Evolutionary conservation across 2,113 vertebrate genomes (phyloP), one percentile per base, ranked within the genome.

Genomic region (Dicerorhinus sumatrensis): DNA sequence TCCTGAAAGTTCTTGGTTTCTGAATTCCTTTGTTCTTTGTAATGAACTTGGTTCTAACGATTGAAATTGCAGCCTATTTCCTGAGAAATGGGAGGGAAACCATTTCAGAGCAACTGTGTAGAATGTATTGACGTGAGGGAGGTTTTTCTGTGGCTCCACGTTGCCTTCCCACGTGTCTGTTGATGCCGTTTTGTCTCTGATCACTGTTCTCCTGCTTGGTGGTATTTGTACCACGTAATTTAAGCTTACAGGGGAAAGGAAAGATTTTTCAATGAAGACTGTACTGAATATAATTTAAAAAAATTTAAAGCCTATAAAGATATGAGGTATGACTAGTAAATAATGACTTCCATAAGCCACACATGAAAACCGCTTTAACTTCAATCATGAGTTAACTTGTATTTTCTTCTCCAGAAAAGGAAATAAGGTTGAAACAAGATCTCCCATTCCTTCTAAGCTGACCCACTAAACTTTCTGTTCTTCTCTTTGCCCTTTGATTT

Each of bases 401-500:
- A 33, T 80, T 91, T 94, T 51, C 23, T 89, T 91, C 73, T 94
- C 63, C 63, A 84, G 70, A 84, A 89, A 90, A 54, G 76, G 63
- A 96, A 83, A 48, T 27, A 21, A 69, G 23, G 18, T 46, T 56
- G 39, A 94, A 91, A 60, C 6, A 42, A 54, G 84, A 77, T 33
- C 31, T 56, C 48, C 2, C 3, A 13, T 82, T 82, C 33, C 67
- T 89, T 94, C 62, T 39, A 42, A 77, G 63, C 79, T 63, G 90
- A 63, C 29, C 29, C 67, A 23, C 58, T 85, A 67, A 79, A 46
- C 42, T 94, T 81, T 33, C 67, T 63, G 7, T 63, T 83, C 54
- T 95, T 54, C 20, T 48, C 27, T 86, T 62, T 85, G 62, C 33
- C 39, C 2, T n/a, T 95, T 76, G n/a, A 42, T 84, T 96, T 96